Percentiles rank a stretch among this genome's conserved stretches.
Evolutionary conservation across 2,113 vertebrate species (phyloP).

Genomic region (Crotalus helleri): DNA sequence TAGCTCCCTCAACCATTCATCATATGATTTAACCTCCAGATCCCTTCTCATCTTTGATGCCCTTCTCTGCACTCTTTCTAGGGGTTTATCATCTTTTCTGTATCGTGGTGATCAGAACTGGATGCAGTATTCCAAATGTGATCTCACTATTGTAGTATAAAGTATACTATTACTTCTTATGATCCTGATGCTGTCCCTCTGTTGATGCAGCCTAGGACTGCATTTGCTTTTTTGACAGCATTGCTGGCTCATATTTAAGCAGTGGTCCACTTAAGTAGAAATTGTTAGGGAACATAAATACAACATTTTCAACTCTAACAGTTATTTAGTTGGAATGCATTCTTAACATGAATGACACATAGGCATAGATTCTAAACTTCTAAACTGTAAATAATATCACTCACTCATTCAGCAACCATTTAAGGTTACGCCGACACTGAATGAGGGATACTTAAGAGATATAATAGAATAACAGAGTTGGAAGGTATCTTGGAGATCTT

Average conservation of each 20-base stretch:
- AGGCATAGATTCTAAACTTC: not conserved
- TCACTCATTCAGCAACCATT: not conserved
- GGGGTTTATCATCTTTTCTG: not conserved
- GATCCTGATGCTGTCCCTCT: not conserved
- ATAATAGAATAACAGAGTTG: not conserved
- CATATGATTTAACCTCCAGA: not conserved
- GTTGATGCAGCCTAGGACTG: not conserved
- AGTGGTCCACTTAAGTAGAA: not conserved
- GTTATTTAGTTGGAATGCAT: not conserved
- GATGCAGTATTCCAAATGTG: not conserved
- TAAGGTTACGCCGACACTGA: not conserved
- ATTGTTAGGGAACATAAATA: fast-evolving
- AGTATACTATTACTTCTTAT: not conserved
- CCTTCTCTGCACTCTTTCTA: not conserved
- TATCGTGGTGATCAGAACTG: not conserved
- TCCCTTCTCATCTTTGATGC: not conserved
- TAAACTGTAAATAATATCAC: not conserved
- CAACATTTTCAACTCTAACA: not conserved
- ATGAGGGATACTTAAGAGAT: not conserved
- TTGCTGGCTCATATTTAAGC: not conserved
- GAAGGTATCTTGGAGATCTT: not conserved
- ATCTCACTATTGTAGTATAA: not conserved
- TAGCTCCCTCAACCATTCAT: not conserved
- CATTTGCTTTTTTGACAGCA: not conserved
- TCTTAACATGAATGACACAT: not conserved